These are phyloP conservation scores for Drosophila engyochracea DNA, from an alignment of 2,888 invertebrate genomes.

Conservation along the genomic window DNA sequence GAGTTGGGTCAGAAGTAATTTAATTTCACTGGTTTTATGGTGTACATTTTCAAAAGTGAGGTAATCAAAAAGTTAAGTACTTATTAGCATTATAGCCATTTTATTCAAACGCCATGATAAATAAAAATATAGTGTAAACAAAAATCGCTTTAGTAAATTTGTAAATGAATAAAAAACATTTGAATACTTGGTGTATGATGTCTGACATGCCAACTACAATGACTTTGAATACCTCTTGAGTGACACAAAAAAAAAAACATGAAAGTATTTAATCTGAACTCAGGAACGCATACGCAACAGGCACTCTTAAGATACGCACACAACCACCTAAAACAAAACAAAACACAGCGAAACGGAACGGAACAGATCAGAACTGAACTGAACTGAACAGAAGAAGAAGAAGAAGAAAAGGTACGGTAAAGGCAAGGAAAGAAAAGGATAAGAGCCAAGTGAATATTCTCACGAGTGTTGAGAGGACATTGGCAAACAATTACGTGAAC, in stretches of 20 bases:
- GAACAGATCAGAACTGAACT: constrained; percentile 1
- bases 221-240: constrained; percentile 5
- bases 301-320: constrained; percentile 19
- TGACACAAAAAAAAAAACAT: not conserved
- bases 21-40: not conserved
- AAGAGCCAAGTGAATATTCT: constrained; percentile 69
- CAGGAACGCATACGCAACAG: constrained; percentile 41
- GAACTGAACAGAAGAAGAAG: not conserved
- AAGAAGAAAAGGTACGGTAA: not conserved
- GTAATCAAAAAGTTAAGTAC: not conserved
- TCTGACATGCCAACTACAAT: constrained; percentile 1
- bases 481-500: constrained; percentile 77
- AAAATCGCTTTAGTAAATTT: not conserved
- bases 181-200: not conserved
- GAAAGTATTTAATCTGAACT: constrained; percentile 16
- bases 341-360: constrained; percentile 11
- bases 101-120: not conserved
- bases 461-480: constrained; percentile 76
- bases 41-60: not conserved
- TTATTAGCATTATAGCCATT: not conserved
- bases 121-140: not conserved
- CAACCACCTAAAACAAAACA: constrained; percentile 25
- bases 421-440: constrained; percentile 3
- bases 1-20: not conserved
- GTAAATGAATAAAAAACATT: not conserved